These are phyloP conservation scores for Pogoniulus pusillus DNA, from an alignment of 2,797 vertebrate species.

Conservation along the genomic window DNA sequence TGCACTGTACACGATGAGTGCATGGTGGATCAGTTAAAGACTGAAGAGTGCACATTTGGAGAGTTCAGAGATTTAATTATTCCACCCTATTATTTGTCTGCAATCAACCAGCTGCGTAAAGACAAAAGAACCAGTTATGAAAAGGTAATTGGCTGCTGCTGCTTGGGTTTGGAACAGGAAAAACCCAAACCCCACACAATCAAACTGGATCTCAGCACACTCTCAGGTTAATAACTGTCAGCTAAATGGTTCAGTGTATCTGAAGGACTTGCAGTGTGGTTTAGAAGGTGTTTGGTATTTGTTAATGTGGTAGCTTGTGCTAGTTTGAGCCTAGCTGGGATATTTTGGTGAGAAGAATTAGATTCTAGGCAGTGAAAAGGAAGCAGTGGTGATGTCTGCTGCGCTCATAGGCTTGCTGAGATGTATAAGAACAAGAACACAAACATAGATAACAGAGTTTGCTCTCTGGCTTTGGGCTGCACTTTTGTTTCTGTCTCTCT, in stretches of 20 bases:
- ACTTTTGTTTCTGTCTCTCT: too few species aligned
- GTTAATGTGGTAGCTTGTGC: accelerated
- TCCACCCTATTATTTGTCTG: constrained; percentile 89
- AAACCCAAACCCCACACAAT: neutral
- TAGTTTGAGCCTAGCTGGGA: too few species aligned
- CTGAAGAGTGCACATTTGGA: constrained; percentile 86
- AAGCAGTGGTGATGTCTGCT: too few species aligned
- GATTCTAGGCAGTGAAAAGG: too few species aligned
- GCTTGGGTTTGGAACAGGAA: neutral
- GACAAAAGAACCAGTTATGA: constrained; percentile 83
- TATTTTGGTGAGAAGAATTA: too few species aligned
- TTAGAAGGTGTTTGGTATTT: neutral
- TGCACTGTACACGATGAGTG: constrained; percentile 92
- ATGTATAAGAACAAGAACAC: too few species aligned
- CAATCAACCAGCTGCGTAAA: constrained; percentile 87
- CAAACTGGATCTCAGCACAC: neutral
- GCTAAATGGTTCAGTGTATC: neutral
- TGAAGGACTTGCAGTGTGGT: neutral
- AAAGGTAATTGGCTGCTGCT: constrained; percentile 77
- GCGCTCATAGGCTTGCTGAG: too few species aligned
- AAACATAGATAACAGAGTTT: too few species aligned
- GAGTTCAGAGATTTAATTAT: constrained; percentile 93
- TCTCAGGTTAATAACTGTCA: neutral
- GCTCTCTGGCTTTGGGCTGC: too few species aligned
- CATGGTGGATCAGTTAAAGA: constrained; percentile 75